phyloP scores from a whole-genome alignment of 2,888 invertebrate species.

The Ectropis crepuscularia region DNA sequence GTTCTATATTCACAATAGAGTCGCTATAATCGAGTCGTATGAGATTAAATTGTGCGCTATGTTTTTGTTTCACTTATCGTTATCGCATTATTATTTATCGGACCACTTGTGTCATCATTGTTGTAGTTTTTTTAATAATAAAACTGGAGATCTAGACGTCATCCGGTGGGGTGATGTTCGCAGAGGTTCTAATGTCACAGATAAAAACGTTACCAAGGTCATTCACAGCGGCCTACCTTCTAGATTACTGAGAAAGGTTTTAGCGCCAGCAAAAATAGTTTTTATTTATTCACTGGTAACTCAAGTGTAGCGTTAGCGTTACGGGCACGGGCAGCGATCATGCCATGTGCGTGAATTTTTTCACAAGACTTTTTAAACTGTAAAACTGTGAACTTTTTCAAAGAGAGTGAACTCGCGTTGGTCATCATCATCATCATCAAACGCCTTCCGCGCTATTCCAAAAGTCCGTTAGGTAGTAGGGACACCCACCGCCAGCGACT shows the following conservation, averaged over 20 bases:
- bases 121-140: conserved; percentile 19
- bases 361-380: no score
- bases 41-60: conserved; percentile 11
- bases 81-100: conserved; percentile 17
- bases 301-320: no score
- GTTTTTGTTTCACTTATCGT: conserved; percentile 27
- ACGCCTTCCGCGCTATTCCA: no score
- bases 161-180: conserved; percentile 28
- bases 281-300: no score
- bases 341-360: no score
- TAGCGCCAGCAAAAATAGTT: background rate
- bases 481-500: no score
- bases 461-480: no score
- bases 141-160: conserved; percentile 22
- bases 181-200: conserved; percentile 19
- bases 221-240: background rate
- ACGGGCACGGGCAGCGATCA: no score
- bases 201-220: conserved; percentile 22
- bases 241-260: background rate
- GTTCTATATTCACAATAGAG: no score
- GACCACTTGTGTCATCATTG: conserved; percentile 16
- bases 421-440: no score
- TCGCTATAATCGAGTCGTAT: background rate
- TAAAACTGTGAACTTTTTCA: no score
- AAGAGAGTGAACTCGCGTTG: no score